A percentile compares a stretch with the other conserved stretches of the same genome.
These are phyloP conservation scores for Iguana delicatissima DNA, from an alignment of 2,797 vertebrate genomes.

Conservation along the genomic window DNA sequence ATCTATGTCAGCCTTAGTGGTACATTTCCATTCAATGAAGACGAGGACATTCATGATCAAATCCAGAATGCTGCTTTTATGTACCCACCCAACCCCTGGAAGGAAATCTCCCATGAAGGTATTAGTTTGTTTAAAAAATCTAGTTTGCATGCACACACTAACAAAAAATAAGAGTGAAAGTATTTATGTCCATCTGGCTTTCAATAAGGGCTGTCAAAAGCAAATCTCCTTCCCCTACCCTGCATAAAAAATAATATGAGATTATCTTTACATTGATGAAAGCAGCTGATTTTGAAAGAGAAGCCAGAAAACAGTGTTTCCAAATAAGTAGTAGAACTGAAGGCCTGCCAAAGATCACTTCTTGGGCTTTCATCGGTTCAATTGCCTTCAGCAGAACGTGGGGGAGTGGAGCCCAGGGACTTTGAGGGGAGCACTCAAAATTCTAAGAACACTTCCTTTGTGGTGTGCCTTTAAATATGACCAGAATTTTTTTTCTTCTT, in stretches of 20 bases:
- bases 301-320: neutral
- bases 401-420: neutral
- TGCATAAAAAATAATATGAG: neutral
- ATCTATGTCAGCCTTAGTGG: constrained; percentile 97
- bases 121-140: constrained; percentile 42
- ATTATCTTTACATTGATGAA: neutral
- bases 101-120: constrained; percentile 95
- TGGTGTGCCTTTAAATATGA: neutral
- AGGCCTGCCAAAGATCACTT: neutral
- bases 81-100: constrained; percentile 98
- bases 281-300: neutral
- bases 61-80: constrained; percentile 99
- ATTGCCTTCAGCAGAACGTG: neutral
- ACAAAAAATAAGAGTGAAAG: neutral
- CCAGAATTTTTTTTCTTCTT: neutral
- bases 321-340: neutral
- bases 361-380: neutral
- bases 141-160: neutral
- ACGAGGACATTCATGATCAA: constrained; percentile 97
- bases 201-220: neutral
- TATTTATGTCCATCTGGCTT: neutral
- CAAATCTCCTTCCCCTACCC: neutral
- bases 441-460: neutral
- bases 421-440: neutral
- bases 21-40: constrained; percentile 97